Percentiles rank a stretch among this genome's conserved stretches.
Evolutionary conservation across 2,113 vertebrate genomes (phyloP).

Genomic region (Columba livia): DNA sequence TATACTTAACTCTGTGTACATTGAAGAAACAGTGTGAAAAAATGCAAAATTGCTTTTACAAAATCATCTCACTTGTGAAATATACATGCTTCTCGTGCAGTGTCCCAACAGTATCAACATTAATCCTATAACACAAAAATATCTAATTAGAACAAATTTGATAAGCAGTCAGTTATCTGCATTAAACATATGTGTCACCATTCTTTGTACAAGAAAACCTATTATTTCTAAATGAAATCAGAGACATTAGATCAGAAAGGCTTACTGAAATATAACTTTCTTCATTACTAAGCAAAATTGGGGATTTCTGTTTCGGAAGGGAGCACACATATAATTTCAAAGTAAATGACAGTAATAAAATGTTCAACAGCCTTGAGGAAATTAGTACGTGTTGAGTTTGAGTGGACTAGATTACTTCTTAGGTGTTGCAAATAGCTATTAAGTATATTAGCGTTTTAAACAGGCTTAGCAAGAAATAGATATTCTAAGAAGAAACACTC

Average conservation of each 20-base stretch:
- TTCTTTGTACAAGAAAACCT: constrained; percentile 72
- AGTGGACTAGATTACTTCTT: constrained; percentile 74
- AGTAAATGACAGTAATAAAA: constrained; percentile 85
- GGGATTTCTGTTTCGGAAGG: constrained; percentile 72
- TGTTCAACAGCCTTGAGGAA: constrained; percentile 76
- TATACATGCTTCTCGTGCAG: not conserved
- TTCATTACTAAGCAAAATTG: constrained; percentile 82
- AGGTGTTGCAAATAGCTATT: constrained; percentile 77
- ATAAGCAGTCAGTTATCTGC: constrained; percentile 85
- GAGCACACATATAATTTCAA: constrained; percentile 70
- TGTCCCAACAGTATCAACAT: constrained; percentile 44
- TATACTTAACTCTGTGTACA: not conserved
- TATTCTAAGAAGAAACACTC: constrained; percentile 59
- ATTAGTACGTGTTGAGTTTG: constrained; percentile 77
- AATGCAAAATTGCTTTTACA: constrained; percentile 3
- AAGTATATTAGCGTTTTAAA: constrained; percentile 77
- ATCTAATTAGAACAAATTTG: constrained; percentile 83
- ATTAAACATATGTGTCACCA: constrained; percentile 84
- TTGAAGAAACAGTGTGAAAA: not conserved
- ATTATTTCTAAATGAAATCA: constrained; percentile 82
- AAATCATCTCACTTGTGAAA: constrained; percentile 36
- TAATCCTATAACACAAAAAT: constrained; percentile 74
- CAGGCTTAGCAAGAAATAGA: constrained; percentile 61
- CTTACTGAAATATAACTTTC: constrained; percentile 79
- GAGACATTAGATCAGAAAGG: constrained; percentile 74